phyloP scores from a whole-genome alignment of 2,888 invertebrate species.

The Cantharis flavilabris region DNA sequence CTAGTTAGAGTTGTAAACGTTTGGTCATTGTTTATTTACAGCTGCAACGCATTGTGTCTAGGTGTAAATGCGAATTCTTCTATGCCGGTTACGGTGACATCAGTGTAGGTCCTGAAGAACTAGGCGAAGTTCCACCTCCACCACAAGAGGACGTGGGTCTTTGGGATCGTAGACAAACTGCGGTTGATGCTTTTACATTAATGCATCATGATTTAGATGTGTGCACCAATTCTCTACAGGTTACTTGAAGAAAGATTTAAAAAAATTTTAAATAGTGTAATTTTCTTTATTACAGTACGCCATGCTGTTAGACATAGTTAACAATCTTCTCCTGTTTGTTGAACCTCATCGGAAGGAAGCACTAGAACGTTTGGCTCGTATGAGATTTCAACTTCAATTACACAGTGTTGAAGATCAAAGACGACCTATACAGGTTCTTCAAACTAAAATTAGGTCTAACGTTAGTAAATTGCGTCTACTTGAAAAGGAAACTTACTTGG shows the following conservation, averaged over 20 bases:
- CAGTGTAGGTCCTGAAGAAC: conserved; percentile 70
- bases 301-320: conserved; percentile 96
- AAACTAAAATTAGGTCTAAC: conserved; percentile 78
- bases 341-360: conserved; percentile 94
- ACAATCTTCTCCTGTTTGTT: conserved; percentile 94
- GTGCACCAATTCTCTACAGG: conserved; percentile 92
- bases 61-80: conserved; percentile 98
- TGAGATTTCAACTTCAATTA: conserved; percentile 93
- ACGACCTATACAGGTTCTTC: conserved; percentile 88
- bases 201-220: conserved; percentile 99
- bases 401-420: conserved; percentile 90
- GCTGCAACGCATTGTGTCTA: conserved; percentile 94
- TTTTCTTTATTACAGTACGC: conserved; percentile 70
- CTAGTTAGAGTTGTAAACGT: neutral
- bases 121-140: conserved; percentile 70
- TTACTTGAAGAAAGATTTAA: conserved; percentile 42
- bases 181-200: conserved; percentile 95
- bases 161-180: conserved; percentile 83
- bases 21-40: conserved; percentile 56
- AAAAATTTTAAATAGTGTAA: neutral
- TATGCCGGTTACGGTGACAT: conserved; percentile 93
- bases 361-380: conserved; percentile 83
- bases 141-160: conserved; percentile 68
- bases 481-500: conserved; percentile 87
- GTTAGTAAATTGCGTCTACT: conserved; percentile 82